Base-by-base conservation (phyloP, 2,113 vertebrate species). In the Gnathonemus longibarbis region DNA sequence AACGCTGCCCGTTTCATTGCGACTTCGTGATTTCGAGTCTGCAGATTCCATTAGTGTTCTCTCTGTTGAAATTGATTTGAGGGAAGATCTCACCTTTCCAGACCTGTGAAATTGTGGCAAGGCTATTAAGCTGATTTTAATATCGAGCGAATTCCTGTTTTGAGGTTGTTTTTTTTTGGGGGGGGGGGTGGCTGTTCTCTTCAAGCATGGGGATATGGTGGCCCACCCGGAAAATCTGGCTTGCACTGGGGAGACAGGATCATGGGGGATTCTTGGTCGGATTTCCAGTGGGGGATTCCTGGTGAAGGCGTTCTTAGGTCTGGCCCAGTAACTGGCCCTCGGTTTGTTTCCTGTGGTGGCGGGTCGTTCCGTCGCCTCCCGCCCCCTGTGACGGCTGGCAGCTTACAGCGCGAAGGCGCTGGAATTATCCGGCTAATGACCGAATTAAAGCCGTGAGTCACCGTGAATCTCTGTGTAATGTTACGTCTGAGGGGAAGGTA, bases 361-460 rank as follows among this genome's bases (percentile, higher is more conserved):
- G 1, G 15, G 35, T 53, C 48, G 6, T 2, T 45, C 35, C 42
- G 21, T 45, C 46, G 39, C 62, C n/a, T 62, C 85, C 15, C 7
- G 3, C 6, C 70, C 13, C 7, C 74, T 91, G 90, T 92, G 93
- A 94, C 94, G 94, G 92, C 95, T 94, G 94, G 93, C 91, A 92
- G 94, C 94, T 94, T 94, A 94, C 94, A 93, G 93, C 94, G 91
- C 95, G 93, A 94, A 93, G 92, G 92, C 94, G 91, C 93, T 93
- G 92, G 93, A 94, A 96, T 96, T 95, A 96, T 95, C 94, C 93
- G 91, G 92, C 93, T 96, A 96, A 96, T 96, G 96, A 96, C 90
- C 93, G 95, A 95, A 95, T 96, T 96, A 96, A 95, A 93, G 94
- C 94, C 89, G 92, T 96, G 95, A 96, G 94, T 96, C 95, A 96